Evolutionary conservation across 2,888 invertebrate species (phyloP).

Genomic region (Patella pellucida): DNA sequence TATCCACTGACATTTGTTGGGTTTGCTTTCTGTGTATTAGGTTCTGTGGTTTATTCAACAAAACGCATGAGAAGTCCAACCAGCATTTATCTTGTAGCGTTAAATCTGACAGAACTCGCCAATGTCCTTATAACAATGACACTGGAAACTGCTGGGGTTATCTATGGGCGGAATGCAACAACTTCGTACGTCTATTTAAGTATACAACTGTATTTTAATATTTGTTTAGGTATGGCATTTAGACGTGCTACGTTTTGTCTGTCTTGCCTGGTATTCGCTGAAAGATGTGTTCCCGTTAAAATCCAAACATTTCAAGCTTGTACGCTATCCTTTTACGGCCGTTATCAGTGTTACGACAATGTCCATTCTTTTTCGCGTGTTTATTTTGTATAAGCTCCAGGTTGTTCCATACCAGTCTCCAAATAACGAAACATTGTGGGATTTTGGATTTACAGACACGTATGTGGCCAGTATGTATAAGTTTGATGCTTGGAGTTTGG

Average conservation of each 20-base stretch:
- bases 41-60: not conserved
- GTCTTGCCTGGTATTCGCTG: not conserved
- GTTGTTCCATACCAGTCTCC: not conserved
- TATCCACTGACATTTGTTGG: not conserved
- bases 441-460: not conserved
- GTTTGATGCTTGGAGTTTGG: not conserved
- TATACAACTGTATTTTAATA: not conserved
- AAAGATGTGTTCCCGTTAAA: not conserved
- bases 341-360: not conserved
- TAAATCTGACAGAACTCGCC: not conserved
- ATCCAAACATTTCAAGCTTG: not conserved
- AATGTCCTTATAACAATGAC: not conserved
- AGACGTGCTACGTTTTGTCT: not conserved
- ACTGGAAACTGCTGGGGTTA: not conserved
- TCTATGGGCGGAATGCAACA: not conserved
- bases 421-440: not conserved
- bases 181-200: not conserved
- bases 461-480: not conserved
- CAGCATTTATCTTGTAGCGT: not conserved
- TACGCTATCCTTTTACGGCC: not conserved
- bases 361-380: not conserved
- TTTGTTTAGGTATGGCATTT: not conserved
- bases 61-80: conserved; percentile 1
- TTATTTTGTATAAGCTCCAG: not conserved
- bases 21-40: not conserved